Evolutionary conservation across 1,140 invertebrate species (phyloP), one percentile per base, ranked within the genome.

Genomic region (Bathynomus jamesi): DNA sequence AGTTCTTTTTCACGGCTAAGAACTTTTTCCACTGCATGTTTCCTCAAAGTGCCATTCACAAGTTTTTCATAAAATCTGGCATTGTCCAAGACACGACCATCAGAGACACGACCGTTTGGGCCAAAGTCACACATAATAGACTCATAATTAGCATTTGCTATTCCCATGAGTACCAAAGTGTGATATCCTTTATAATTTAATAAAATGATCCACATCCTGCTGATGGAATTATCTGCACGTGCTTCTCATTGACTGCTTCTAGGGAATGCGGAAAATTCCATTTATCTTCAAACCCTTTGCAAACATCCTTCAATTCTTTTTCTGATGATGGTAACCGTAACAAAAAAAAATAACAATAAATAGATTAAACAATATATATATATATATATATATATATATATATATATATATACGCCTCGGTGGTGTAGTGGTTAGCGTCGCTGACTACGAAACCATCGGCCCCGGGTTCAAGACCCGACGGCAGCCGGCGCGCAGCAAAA

Each of bases 151-250:
- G 66, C 29, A 25, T 67, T 40, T 25, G 24, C 66, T 8, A 46
- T 32, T 13, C 5, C 66, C 32, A 67, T 8, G 30, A 67, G 24
- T 5, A 67, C 66, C 5, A 67, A 32, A 61, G 29, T 64, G 25
- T 67, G 66, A 7, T 7, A 32, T 46, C 31, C 31, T 67, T 64
- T 67, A 67, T 67, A 67, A 40, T 67, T 67, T 28, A 11, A 67
- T 17, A 8, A 67, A 61, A 32, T 32, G 17, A 25, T 32, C 66
- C 66, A 40, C 29, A 32, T 28, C 46, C 46, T 13, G 66, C 29
- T n/a, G 66, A 32, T 7, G 66, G 31, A 4, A 3, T 67, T 62
- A 61, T 46, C 5, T 64, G 8, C 13, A 67, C 24, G 30, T 67
- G 66, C 24, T 67, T 61, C 5, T 32, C 11, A 24, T 67, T 32